Percentiles rank a stretch among this genome's conserved stretches.
phyloP scores from a whole-genome alignment of 2,888 invertebrate species.

The Augochlorella aurata region DNA sequence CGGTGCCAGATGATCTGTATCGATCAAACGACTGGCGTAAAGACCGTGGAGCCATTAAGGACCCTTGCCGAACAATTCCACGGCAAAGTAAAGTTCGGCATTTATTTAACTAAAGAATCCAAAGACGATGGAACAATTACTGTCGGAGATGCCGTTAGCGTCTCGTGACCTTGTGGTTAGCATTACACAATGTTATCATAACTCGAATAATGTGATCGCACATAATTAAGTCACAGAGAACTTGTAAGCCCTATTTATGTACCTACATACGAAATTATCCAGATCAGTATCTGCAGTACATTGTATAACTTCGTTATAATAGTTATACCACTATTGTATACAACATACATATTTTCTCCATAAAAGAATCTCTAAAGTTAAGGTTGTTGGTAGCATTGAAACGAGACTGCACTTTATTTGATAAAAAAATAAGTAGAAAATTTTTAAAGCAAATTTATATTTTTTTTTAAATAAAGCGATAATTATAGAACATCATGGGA shows the following conservation, averaged over 20 bases:
- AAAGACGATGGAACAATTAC: conserved; percentile 63
- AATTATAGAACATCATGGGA: neutral
- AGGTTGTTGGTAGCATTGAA: neutral
- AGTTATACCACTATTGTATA: too few species aligned
- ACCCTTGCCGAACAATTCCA: conserved; percentile 89
- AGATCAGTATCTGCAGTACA: too few species aligned
- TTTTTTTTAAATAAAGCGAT: neutral
- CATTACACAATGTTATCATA: neutral
- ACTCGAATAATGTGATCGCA: neutral
- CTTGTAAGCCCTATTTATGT: neutral
- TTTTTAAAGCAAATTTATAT: neutral
- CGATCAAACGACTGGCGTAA: conserved; percentile 92
- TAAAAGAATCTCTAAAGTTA: neutral
- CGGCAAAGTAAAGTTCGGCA: conserved; percentile 91
- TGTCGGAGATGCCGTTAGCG: conserved; percentile 71
- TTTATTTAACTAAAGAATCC: conserved; percentile 84
- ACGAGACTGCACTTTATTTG: neutral
- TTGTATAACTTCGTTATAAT: too few species aligned
- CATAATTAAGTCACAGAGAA: neutral
- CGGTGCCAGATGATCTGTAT: conserved; percentile 98
- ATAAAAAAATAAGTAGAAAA: neutral
- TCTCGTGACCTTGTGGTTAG: conserved; percentile 32
- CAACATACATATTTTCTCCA: neutral
- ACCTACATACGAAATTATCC: neutral
- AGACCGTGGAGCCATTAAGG: conserved; percentile 89